These are phyloP conservation scores for Scyliorhinus canicula DNA, from an alignment of 2,797 vertebrate genomes.

Conservation along the genomic window DNA sequence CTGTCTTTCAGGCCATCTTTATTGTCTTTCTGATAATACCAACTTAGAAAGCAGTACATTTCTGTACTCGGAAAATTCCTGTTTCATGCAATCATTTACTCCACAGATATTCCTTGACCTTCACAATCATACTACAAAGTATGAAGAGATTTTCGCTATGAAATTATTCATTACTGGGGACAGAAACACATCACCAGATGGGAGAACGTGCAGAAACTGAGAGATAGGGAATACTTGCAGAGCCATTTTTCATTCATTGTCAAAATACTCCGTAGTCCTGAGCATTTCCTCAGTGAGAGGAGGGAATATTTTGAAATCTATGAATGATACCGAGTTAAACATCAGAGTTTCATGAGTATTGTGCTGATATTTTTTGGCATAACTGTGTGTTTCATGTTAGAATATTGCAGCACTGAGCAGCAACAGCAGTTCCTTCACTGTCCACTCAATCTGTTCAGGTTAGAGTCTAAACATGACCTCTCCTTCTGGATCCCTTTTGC, in stretches of 20 bases:
- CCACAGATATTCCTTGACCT: background rate
- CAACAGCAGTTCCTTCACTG: background rate
- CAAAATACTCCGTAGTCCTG: background rate
- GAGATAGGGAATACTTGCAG: background rate
- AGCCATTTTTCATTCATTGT: background rate
- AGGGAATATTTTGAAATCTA: background rate
- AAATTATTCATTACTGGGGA: conserved; percentile 11
- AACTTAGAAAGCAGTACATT: background rate
- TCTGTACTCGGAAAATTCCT: background rate
- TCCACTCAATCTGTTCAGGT: background rate
- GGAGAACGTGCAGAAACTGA: conserved; percentile 1
- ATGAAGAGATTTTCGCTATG: background rate
- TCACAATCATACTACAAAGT: background rate
- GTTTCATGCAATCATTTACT: background rate
- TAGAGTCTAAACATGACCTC: background rate
- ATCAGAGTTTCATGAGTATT: background rate
- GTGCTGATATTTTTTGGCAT: background rate
- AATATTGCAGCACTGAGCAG: background rate
- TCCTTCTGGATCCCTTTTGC: background rate
- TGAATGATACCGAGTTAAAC: background rate
- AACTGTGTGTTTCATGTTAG: background rate
- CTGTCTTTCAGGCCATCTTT: background rate
- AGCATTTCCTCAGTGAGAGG: background rate
- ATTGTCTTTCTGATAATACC: background rate
- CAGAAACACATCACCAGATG: conserved; percentile 14